A percentile compares a stretch with the other conserved stretches of the same genome.
Conservation (phyloP, 2,113 vertebrate genomes). For the Calyptommatus sinebrachiatus region DNA sequence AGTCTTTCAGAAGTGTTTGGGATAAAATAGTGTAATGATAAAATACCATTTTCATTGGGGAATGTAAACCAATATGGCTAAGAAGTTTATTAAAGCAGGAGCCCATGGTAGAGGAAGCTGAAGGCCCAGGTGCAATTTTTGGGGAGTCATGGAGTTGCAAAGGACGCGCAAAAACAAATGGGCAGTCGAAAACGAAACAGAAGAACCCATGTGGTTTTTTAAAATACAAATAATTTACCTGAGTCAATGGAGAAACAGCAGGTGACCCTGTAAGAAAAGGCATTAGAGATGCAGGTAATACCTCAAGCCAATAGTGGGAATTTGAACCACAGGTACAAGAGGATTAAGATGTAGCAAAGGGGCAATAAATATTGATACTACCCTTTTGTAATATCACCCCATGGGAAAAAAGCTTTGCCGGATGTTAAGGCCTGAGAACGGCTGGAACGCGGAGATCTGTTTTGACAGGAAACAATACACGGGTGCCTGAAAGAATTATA, state of each 20-base stretch:
- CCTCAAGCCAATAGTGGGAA: background rate
- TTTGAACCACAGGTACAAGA: slow-evolving; percentile 6
- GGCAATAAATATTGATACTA: slow-evolving; percentile 33
- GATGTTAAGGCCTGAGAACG: slow-evolving; percentile 35
- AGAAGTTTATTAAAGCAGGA: slow-evolving; percentile 28
- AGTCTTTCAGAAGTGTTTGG: background rate
- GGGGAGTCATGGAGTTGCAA: slow-evolving; percentile 61
- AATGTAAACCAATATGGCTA: slow-evolving; percentile 30
- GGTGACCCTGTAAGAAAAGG: slow-evolving; percentile 22
- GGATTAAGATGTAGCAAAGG: slow-evolving; percentile 29
- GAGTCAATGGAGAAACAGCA: slow-evolving; percentile 37
- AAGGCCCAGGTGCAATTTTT: slow-evolving; percentile 62
- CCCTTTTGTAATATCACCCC: slow-evolving; percentile 33
- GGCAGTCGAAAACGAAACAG: slow-evolving; percentile 40
- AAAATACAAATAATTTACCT: slow-evolving; percentile 34
- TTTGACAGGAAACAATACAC: slow-evolving; percentile 31
- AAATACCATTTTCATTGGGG: slow-evolving; percentile 25
- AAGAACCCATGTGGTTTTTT: slow-evolving; percentile 32
- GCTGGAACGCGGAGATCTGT: slow-evolving; percentile 1
- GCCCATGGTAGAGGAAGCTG: slow-evolving; percentile 18
- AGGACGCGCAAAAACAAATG: slow-evolving; percentile 48
- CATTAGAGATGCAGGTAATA: slow-evolving; percentile 34
- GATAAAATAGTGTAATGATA: slow-evolving; percentile 17
- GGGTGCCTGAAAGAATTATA: slow-evolving; percentile 27
- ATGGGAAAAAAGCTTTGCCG: slow-evolving; percentile 37